phyloP scores from a whole-genome alignment of 2,113 vertebrate genomes.

The Rousettus leschenaultii region DNA sequence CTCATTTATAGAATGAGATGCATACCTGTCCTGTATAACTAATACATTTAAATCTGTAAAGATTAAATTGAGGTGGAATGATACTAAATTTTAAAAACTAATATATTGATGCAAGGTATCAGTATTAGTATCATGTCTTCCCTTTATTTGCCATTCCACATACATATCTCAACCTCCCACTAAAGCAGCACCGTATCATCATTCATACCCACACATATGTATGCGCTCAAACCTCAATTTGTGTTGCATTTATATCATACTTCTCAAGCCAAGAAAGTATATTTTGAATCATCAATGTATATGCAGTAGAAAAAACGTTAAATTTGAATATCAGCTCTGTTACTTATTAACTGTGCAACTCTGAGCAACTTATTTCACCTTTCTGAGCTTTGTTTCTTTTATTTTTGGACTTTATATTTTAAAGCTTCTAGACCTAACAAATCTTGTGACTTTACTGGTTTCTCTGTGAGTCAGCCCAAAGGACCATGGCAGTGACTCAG shows the following conservation, averaged over 20 bases:
- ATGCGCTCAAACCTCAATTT: background rate
- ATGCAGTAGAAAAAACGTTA: background rate
- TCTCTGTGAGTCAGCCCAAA: background rate
- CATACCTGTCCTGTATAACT: background rate
- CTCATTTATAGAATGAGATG: background rate
- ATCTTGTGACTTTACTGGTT: background rate
- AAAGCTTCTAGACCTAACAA: background rate
- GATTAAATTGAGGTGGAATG: background rate
- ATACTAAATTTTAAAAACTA: background rate
- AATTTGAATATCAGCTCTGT: background rate
- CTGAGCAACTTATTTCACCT: background rate
- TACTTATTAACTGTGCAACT: background rate
- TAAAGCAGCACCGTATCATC: accelerated
- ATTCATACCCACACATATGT: accelerated
- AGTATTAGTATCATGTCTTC: background rate
- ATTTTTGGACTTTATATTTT: background rate
- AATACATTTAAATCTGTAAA: background rate
- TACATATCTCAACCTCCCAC: accelerated
- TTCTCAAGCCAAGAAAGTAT: background rate
- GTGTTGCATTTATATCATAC: background rate
- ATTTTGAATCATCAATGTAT: background rate
- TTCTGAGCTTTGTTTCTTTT: background rate
- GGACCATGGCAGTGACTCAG: background rate
- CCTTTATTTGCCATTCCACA: background rate
- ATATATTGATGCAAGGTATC: background rate